Evolutionary conservation across 2,888 invertebrate genomes (phyloP).

Genomic region (Patella depressa): DNA sequence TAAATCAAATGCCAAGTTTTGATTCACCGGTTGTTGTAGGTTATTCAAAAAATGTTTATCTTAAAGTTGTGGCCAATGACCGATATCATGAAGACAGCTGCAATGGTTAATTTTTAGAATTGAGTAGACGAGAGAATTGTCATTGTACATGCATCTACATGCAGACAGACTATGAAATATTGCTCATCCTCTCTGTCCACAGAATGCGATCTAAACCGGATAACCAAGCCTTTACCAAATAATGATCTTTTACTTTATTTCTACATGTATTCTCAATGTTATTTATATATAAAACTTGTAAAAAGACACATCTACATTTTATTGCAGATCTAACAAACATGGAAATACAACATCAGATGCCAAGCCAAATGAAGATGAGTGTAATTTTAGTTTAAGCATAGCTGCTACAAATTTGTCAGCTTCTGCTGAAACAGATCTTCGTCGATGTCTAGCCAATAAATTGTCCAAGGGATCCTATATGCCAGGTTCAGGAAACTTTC

Average conservation of each 20-base stretch:
- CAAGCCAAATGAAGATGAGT: conserved; percentile 1
- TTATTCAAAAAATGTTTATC: too few relatives aligned
- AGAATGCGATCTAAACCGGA: too few relatives aligned
- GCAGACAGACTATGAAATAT: too few relatives aligned
- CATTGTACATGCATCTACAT: too few relatives aligned
- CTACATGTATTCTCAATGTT: not conserved
- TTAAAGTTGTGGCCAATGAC: too few relatives aligned
- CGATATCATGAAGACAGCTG: too few relatives aligned
- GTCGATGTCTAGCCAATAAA: conserved; percentile 50
- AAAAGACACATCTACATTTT: not conserved
- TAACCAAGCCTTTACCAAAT: not conserved
- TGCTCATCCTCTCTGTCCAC: too few relatives aligned
- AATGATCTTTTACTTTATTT: not conserved
- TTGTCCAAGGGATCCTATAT: conserved; percentile 36
- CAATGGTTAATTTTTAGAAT: too few relatives aligned
- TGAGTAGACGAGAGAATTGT: too few relatives aligned
- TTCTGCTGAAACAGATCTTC: conserved; percentile 48
- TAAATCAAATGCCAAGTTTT: too few relatives aligned
- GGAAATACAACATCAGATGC: conserved; percentile 4
- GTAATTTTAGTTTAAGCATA: conserved; percentile 49
- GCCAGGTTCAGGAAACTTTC: conserved; percentile 31
- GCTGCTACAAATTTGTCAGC: conserved; percentile 52
- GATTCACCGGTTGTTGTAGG: too few relatives aligned
- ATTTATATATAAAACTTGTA: not conserved
- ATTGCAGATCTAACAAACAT: not conserved